phyloP scores from a whole-genome alignment of 1,140 invertebrate genomes.

The Patella vulgata region DNA sequence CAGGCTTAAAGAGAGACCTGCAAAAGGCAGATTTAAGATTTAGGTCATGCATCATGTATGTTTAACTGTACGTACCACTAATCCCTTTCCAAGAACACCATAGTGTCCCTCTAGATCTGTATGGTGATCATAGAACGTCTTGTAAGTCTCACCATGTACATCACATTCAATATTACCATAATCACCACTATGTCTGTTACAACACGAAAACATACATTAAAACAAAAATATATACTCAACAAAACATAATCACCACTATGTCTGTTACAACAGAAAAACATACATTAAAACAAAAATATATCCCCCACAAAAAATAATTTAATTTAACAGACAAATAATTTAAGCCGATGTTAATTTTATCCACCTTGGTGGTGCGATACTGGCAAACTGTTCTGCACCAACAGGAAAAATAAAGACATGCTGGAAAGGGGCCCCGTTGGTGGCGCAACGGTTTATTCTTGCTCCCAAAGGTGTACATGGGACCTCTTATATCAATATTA shows the following conservation, averaged over 20 bases:
- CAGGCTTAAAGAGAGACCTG: no score
- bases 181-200: conserved; percentile 81
- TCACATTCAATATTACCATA: conserved; percentile 84
- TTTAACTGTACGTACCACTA: conserved; percentile 66
- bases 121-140: conserved; percentile 15
- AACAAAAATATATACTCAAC: not conserved
- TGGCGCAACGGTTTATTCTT: no score
- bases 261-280: conserved; percentile 7
- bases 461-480: no score
- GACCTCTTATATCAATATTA: no score
- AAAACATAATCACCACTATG: conserved; percentile 76
- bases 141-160: conserved; percentile 32
- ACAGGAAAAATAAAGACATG: no score
- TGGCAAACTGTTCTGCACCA: no score
- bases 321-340: no score
- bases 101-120: conserved; percentile 50
- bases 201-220: not conserved
- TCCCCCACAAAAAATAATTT: not conserved
- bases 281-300: not conserved
- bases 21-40: no score
- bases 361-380: no score
- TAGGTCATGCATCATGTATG: no score
- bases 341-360: no score
- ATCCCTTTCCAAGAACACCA: conserved; percentile 79
- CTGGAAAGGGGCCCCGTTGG: no score